These are phyloP conservation scores for Aplysia californica DNA, from an alignment of 1,140 invertebrate species.

Conservation along the genomic window DNA sequence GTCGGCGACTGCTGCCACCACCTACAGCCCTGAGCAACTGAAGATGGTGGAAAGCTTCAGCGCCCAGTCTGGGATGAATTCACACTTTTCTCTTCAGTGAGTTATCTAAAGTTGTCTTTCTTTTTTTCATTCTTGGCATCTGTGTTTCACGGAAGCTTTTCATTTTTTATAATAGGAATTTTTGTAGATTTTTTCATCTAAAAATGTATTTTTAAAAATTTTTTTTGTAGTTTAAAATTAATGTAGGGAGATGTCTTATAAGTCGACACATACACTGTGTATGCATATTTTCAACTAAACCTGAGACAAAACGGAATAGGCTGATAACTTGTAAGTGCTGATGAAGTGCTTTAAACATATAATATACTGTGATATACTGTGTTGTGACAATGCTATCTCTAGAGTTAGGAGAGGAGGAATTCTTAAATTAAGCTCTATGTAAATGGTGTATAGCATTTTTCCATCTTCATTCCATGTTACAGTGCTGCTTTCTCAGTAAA, in stretches of 20 bases:
- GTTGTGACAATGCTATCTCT: too few species aligned
- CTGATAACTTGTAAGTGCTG: too few species aligned
- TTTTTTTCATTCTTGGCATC: neutral
- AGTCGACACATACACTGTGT: neutral
- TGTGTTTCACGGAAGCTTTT: neutral
- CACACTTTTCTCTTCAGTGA: slow-evolving; percentile 13
- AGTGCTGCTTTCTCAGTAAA: too few species aligned
- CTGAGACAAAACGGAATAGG: too few species aligned
- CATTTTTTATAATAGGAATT: neutral
- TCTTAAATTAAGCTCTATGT: too few species aligned
- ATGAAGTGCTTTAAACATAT: too few species aligned
- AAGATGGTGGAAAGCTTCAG: slow-evolving; percentile 22
- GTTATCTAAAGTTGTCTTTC: neutral
- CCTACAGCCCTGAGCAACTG: neutral
- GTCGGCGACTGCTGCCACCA: neutral
- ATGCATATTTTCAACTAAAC: neutral
- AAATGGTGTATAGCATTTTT: too few species aligned
- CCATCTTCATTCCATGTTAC: too few species aligned
- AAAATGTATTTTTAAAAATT: neutral
- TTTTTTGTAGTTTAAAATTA: neutral
- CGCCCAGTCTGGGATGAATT: slow-evolving; percentile 17
- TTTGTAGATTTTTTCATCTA: neutral
- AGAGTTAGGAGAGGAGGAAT: too few species aligned
- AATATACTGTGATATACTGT: too few species aligned
- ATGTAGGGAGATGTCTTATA: neutral